These are phyloP conservation scores for Candoia aspera DNA, from an alignment of 2,113 vertebrate species.

Conservation along the genomic window DNA sequence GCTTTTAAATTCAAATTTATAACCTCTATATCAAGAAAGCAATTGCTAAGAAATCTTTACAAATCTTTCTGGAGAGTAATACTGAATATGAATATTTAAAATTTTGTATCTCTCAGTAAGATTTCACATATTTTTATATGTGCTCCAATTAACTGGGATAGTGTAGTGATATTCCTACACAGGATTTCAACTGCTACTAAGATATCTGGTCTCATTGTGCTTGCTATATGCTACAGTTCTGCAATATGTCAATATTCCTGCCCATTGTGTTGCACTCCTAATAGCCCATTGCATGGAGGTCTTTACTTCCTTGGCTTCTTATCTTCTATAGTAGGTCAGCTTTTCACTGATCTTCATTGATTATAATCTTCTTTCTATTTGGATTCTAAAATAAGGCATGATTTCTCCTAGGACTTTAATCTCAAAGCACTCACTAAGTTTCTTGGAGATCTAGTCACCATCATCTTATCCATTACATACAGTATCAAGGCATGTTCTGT, in stretches of 20 bases:
- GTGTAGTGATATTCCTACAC: background rate
- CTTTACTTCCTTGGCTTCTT: background rate
- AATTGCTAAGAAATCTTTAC: background rate
- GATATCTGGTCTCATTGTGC: background rate
- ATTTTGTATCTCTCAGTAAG: background rate
- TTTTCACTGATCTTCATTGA: background rate
- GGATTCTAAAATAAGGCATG: background rate
- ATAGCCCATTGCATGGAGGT: background rate
- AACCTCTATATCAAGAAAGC: background rate
- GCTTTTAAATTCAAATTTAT: constrained; percentile 27
- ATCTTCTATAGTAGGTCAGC: background rate
- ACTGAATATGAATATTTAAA: background rate
- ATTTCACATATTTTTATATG: background rate
- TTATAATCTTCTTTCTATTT: background rate
- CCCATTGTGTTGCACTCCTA: background rate
- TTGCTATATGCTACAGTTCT: background rate
- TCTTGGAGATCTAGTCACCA: background rate
- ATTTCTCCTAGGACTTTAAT: background rate
- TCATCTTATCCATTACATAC: background rate
- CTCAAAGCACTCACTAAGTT: background rate
- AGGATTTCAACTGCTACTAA: background rate
- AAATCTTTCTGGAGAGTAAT: background rate
- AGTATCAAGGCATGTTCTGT: background rate
- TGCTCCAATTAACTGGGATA: background rate
- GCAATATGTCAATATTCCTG: background rate